These are phyloP conservation scores for Drosophila borborema DNA, from an alignment of 2,888 invertebrate genomes.

Conservation along the genomic window DNA sequence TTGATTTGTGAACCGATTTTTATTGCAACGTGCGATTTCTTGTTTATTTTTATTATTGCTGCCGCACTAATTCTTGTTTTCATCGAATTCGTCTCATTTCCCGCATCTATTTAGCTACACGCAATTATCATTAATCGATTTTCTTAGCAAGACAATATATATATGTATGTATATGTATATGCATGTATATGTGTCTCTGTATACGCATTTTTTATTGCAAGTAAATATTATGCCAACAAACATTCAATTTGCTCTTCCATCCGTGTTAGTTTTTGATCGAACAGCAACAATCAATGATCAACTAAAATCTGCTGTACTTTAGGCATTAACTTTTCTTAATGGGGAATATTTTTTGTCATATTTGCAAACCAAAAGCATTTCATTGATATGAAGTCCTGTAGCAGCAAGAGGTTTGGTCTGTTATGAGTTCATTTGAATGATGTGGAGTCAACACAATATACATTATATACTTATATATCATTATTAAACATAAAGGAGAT, in stretches of 20 bases:
- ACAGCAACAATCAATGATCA: not conserved
- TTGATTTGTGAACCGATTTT: conserved; percentile 65
- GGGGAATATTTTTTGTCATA: not conserved
- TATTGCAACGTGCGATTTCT: conserved; percentile 63
- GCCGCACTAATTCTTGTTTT: conserved; percentile 57
- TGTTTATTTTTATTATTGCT: conserved; percentile 76
- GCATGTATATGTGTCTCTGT: not conserved
- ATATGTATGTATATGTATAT: not conserved
- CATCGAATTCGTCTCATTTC: conserved; percentile 65
- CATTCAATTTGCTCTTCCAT: conserved; percentile 15
- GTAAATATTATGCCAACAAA: conserved; percentile 41
- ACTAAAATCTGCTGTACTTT: not conserved
- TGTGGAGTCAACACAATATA: too few species aligned
- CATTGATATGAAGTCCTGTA: not conserved
- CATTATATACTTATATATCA: too few species aligned
- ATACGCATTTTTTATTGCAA: conserved; percentile 28
- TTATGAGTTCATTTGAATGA: too few species aligned
- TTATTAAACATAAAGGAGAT: too few species aligned
- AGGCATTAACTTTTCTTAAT: not conserved
- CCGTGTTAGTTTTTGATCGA: not conserved
- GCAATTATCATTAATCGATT: conserved; percentile 55
- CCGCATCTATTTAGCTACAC: conserved; percentile 23
- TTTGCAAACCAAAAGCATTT: not conserved
- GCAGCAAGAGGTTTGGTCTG: too few species aligned
- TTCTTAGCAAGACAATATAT: not conserved